Evolutionary conservation across 1,140 invertebrate species (phyloP).

Genomic region (Brachionus rotundiformis): DNA sequence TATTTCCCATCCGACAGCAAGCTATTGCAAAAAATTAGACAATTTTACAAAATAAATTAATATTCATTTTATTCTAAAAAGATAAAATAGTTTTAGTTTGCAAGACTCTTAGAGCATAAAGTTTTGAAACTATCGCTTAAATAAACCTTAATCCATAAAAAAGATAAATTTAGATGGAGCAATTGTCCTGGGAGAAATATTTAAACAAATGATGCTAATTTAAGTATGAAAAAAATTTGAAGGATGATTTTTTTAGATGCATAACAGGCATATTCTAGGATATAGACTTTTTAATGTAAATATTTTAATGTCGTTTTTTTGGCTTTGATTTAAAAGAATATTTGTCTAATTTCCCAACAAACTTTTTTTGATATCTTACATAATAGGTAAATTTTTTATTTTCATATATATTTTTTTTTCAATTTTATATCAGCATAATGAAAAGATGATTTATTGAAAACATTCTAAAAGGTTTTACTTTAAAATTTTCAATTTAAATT

Average conservation of each 20-base stretch:
- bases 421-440: slow-evolving; percentile 2
- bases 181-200: background rate
- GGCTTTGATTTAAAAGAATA: background rate
- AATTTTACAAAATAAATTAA: background rate
- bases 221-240: background rate
- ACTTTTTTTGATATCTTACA: background rate
- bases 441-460: background rate
- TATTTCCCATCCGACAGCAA: background rate
- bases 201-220: background rate
- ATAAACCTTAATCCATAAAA: background rate
- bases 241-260: background rate
- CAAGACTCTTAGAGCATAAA: slow-evolving; percentile 1
- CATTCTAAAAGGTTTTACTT: slow-evolving; percentile 17
- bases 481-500: background rate
- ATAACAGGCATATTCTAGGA: background rate
- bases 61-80: slow-evolving; percentile 28
- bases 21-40: background rate
- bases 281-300: background rate
- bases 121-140: background rate
- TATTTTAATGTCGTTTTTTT: background rate
- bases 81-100: slow-evolving; percentile 1
- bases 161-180: background rate
- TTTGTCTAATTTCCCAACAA: background rate
- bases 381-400: slow-evolving; percentile 9
- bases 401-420: no score